These are phyloP conservation scores for Noctua fimbriata DNA, from an alignment of 2,888 invertebrate genomes.

Conservation along the genomic window DNA sequence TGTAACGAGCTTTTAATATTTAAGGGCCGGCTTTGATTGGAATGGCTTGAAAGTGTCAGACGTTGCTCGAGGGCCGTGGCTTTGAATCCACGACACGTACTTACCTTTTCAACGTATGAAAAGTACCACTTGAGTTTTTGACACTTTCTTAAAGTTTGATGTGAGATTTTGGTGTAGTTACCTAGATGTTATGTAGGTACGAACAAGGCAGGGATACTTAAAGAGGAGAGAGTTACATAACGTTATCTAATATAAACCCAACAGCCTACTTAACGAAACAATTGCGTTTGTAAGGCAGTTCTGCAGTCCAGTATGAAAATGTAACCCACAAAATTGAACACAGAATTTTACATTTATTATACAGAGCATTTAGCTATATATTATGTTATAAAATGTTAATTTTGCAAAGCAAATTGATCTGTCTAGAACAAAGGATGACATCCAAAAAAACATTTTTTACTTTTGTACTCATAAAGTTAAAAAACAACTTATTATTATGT, in stretches of 20 bases:
- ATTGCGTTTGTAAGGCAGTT: too few species aligned
- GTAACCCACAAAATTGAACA: not conserved
- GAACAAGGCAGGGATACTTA: not conserved
- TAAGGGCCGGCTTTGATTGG: conserved; percentile 87
- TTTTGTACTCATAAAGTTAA: conserved; percentile 36
- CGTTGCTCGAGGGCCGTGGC: conserved; percentile 76
- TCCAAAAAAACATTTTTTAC: not conserved
- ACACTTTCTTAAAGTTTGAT: conserved; percentile 72
- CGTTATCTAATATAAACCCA: not conserved
- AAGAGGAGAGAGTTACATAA: not conserved
- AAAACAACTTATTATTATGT: conserved; percentile 73
- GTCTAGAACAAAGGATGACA: not conserved
- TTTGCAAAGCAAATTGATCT: not conserved
- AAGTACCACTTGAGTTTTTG: conserved; percentile 75
- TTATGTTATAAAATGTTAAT: not conserved
- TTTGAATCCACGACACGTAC: conserved; percentile 74
- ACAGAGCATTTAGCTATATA: not conserved
- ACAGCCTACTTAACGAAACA: not conserved
- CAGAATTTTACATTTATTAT: not conserved
- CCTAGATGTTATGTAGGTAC: not conserved
- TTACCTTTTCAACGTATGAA: conserved; percentile 71
- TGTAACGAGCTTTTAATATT: conserved; percentile 90
- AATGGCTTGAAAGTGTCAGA: conserved; percentile 84
- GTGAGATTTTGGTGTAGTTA: conserved; percentile 44
- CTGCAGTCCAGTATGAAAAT: not conserved